A percentile compares a stretch with the other conserved stretches of the same genome.
Evolutionary conservation across 1,140 invertebrate species (phyloP).

Genomic region (Maconellicoccus hirsutus): DNA sequence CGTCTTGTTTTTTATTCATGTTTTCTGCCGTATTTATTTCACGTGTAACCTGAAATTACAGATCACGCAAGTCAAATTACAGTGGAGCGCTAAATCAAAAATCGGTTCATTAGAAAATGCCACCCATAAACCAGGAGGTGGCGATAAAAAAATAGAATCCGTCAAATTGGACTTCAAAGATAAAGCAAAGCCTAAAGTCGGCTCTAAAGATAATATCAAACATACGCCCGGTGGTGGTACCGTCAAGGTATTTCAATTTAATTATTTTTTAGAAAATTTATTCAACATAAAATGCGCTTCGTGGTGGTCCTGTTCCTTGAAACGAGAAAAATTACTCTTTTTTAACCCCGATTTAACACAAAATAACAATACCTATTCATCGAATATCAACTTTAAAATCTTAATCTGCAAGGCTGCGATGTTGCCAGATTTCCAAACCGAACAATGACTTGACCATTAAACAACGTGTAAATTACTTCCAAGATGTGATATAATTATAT

Average conservation of each 20-base stretch:
- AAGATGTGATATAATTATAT: too few relatives aligned
- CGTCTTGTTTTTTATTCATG: neutral
- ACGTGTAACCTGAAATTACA: constrained; percentile 33
- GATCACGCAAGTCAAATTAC: constrained; percentile 72
- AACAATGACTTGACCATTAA: too few relatives aligned
- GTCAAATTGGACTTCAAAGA: constrained; percentile 84
- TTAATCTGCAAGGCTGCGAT: too few relatives aligned
- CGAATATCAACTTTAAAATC: too few relatives aligned
- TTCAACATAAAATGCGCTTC: too few relatives aligned
- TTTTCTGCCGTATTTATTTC: neutral
- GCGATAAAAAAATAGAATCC: constrained; percentile 81
- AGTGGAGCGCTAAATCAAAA: constrained; percentile 88
- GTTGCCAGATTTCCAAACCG: too few relatives aligned
- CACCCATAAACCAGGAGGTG: constrained; percentile 82
- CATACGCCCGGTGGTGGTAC: constrained; percentile 78
- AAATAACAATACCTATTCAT: too few relatives aligned
- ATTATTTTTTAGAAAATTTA: too few relatives aligned
- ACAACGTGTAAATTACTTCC: too few relatives aligned
- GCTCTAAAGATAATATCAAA: constrained; percentile 82
- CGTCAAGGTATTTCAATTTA: constrained; percentile 58
- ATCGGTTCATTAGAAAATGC: constrained; percentile 88
- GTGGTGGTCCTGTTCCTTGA: too few relatives aligned
- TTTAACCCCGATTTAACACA: too few relatives aligned
- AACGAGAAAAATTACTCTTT: too few relatives aligned
- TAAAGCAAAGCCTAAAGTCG: constrained; percentile 81